Evolutionary conservation across 2,113 vertebrate genomes (phyloP).

Genomic region (Lepisosteus osseus): DNA sequence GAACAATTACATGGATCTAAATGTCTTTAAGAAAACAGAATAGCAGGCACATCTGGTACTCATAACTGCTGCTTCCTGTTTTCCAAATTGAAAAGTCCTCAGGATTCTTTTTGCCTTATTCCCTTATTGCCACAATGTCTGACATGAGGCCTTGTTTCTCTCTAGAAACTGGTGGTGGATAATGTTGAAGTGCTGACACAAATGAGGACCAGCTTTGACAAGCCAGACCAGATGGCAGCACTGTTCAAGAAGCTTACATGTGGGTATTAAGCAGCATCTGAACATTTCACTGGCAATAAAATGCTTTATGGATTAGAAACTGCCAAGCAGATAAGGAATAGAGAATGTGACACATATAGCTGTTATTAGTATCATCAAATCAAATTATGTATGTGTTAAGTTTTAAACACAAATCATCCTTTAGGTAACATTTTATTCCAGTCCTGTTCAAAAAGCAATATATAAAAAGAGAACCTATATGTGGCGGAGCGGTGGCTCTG

Average conservation of each 20-base stretch:
- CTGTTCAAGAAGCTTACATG: slow-evolving; percentile 96
- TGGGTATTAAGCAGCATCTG: slow-evolving; percentile 55
- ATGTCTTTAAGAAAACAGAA: not conserved
- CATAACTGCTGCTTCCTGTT: slow-evolving; percentile 29
- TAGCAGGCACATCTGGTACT: slow-evolving; percentile 36
- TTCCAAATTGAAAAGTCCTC: slow-evolving; percentile 35
- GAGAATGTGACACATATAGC: too few relatives aligned
- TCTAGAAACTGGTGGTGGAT: slow-evolving; percentile 95
- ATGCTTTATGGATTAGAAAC: too few relatives aligned
- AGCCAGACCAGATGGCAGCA: slow-evolving; percentile 95
- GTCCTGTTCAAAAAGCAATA: too few relatives aligned
- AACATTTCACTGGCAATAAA: not conserved
- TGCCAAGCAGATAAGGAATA: too few relatives aligned
- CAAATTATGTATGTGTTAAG: too few relatives aligned
- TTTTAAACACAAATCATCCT: too few relatives aligned
- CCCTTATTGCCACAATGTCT: slow-evolving; percentile 23
- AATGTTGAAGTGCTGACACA: slow-evolving; percentile 95
- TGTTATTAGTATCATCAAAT: too few relatives aligned
- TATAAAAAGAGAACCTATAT: too few relatives aligned
- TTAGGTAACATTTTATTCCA: too few relatives aligned
- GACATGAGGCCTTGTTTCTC: slow-evolving; percentile 36
- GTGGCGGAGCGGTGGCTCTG: too few relatives aligned
- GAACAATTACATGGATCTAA: not conserved
- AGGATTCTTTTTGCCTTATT: slow-evolving; percentile 28
- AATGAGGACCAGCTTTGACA: slow-evolving; percentile 98